Evolutionary conservation across 1,140 invertebrate species (phyloP).

Genomic region (Bombus ignitus): DNA sequence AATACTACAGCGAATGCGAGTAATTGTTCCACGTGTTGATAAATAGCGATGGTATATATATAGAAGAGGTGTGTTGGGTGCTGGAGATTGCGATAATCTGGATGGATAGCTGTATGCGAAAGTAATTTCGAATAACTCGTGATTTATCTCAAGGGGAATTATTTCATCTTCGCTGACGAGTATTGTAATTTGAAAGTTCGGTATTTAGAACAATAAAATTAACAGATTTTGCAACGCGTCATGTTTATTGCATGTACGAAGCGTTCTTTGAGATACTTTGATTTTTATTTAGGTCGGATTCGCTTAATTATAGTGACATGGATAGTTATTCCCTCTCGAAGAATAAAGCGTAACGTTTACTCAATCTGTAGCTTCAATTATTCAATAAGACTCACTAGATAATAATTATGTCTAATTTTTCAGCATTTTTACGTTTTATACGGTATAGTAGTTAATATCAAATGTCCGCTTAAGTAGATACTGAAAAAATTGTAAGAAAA

Average conservation of each 20-base stretch:
- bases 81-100: conserved; percentile 10
- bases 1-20: background rate
- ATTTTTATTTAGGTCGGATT: background rate
- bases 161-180: background rate
- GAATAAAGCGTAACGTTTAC: background rate
- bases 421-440: background rate
- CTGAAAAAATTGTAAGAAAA: background rate
- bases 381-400: background rate
- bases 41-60: background rate
- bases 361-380: background rate
- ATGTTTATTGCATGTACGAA: background rate
- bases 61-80: background rate
- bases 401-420: background rate
- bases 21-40: conserved; percentile 24
- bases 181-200: background rate
- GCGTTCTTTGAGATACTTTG: background rate
- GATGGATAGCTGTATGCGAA: conserved; percentile 22
- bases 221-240: background rate
- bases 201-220: background rate
- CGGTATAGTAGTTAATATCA: background rate
- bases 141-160: background rate
- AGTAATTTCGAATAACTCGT: conserved; percentile 6
- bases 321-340: background rate
- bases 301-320: background rate
- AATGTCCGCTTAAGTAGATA: too few species aligned